Base-by-base conservation (phyloP, 2,797 vertebrate species). In the Glyptemys insculpta region DNA sequence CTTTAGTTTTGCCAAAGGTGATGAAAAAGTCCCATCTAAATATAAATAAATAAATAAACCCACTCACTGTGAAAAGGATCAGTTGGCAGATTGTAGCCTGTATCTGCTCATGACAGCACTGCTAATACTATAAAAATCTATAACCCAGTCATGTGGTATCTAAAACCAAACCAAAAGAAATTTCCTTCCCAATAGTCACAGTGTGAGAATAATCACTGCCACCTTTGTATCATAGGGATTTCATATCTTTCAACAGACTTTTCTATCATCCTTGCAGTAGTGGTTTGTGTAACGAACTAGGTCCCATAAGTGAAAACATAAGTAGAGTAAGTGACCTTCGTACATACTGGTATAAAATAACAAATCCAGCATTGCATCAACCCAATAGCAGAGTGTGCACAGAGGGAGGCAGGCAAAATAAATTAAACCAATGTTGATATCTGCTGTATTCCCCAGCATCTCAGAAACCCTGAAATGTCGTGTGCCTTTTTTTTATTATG, bases 231-330 rank as follows among this genome's bases (percentile, higher is more conserved):
- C 79, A 91, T 0, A 79, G 65, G 23, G 95, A 87, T 95, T 93
- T 91, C 29, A 16, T 93, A 57, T 87, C 54, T 96, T 96, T 97
- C 94, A 96, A 85, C 90, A 94, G 65, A 80, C 27, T 65, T 94
- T 95, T 92, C 94, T 91, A 44, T 93, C 93, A 93, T 95, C 89
- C 85, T 90, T 92, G 62, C 72, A 81, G 86, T 65, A 95, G 89
- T 95, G 91, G 65, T 86, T 96, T 89, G 80, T 83, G 89, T 97
- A 97, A 89, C 1, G 10, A 96, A 94, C 94, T 86, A 95, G 65
- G 74, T 93, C 82, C 87, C 76, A 6, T 94, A 96, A 97, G 85
- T 95, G 91, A 97, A 97, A 98, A 93, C 91, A 94, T 92, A 87
- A 96, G 85, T 47, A 93, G 84, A 89, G n/a, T 78, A 87, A 90